Percentiles rank a stretch among this genome's conserved stretches.
Conservation (phyloP, 2,797 vertebrate species). For the Limosa lapponica region DNA sequence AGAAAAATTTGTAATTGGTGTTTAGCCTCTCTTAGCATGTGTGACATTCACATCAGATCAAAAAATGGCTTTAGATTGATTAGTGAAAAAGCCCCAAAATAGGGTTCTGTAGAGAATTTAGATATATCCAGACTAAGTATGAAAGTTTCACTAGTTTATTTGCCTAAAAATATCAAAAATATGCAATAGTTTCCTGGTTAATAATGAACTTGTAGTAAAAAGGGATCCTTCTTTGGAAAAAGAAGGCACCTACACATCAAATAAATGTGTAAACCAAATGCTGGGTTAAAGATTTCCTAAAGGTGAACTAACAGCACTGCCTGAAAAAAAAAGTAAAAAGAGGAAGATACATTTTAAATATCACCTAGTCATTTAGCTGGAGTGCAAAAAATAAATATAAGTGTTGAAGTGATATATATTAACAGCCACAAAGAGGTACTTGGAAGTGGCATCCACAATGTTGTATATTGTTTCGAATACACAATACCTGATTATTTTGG, state of each 20-base stretch:
- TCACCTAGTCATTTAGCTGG: constrained; percentile 6
- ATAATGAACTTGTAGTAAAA: background rate
- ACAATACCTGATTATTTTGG: constrained; percentile 22
- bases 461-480: background rate
- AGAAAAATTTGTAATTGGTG: constrained; percentile 39
- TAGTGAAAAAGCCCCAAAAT: background rate
- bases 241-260: background rate
- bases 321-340: background rate
- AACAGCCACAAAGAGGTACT: constrained; percentile 38
- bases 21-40: constrained; percentile 18
- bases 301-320: background rate
- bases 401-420: background rate
- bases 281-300: constrained; percentile 1
- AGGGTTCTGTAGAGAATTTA: background rate
- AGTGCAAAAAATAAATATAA: constrained; percentile 13
- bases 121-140: constrained; percentile 5
- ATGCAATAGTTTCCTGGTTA: background rate
- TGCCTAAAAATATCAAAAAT: background rate
- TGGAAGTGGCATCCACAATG: constrained; percentile 27
- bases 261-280: background rate
- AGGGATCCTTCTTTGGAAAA: background rate
- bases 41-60: constrained; percentile 23
- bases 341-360: background rate
- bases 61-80: background rate
- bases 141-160: constrained; percentile 32